Evolutionary conservation across 2,113 vertebrate species (phyloP), one percentile per base, ranked within the genome.

Genomic region (Suncus etruscus): DNA sequence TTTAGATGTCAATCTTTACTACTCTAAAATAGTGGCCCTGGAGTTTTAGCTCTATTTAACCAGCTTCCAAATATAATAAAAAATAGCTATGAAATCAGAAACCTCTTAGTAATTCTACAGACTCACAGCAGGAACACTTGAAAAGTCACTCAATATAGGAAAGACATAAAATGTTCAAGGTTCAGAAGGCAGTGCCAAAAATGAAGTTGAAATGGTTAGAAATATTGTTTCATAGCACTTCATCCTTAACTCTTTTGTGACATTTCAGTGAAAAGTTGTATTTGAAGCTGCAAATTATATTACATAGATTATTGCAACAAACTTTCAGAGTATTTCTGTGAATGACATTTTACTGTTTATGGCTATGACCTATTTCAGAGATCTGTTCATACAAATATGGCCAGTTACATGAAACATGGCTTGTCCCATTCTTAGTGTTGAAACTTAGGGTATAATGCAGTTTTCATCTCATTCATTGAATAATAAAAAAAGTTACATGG

Each of bases 51-150:
- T 96, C 90, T 96, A 92, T 89, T 96, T 95, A 96, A 92, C 72
- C 45, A 84, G 89, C 86, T 94, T 96, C 92, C 93, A 95, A 97
- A 95, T 97, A 94, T 93, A 95, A 94, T 95, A 94, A 96, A 95
- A 96, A 95, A 96, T 92, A 95, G 92, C 92, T 95, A 87, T 92
- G 95, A 97, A 97, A 97, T 97, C 81, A 95, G 93, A 97, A 97
- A 91, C 65, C 86, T 95, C 93, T 95, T 95, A 96, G 92, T 96
- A 96, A 95, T 96, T 96, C 86, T 96, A 93, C 94, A 74, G 86
- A 75, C 66, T 94, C 94, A 93, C 22, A 2, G 82, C 91, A 96
- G 91, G 91, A 92, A 78, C 89, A 96, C 92, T 97, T 93, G 95
- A 94, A 94, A 95, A 96, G 92, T 94, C 92, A 92, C 89, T 95